These are phyloP conservation scores for Busseola fusca DNA, from an alignment of 2,888 invertebrate species.

Conservation along the genomic window DNA sequence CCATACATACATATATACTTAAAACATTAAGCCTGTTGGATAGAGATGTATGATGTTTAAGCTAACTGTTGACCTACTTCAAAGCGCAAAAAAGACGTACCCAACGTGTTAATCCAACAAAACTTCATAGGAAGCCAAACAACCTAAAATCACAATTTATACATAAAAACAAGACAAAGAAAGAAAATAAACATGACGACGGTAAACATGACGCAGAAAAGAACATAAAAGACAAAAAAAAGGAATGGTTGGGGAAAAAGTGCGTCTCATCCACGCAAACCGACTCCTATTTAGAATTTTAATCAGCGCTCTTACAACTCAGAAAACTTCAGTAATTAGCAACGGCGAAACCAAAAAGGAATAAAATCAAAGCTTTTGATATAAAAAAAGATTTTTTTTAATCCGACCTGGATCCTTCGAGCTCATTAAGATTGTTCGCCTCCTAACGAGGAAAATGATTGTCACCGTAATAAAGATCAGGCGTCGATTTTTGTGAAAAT, in stretches of 20 bases:
- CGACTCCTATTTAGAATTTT: constrained; percentile 32
- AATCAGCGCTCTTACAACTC: constrained; percentile 40
- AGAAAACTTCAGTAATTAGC: constrained; percentile 59
- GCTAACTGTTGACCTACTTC: not conserved
- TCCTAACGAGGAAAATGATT: constrained; percentile 52
- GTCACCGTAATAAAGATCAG: constrained; percentile 49
- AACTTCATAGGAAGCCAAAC: not conserved
- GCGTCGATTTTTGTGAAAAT: constrained; percentile 50
- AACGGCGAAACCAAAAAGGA: constrained; percentile 41
- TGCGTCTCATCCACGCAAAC: too few relatives aligned
- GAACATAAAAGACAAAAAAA: too few relatives aligned
- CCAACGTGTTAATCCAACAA: not conserved
- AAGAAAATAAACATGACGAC: too few relatives aligned
- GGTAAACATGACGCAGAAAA: too few relatives aligned
- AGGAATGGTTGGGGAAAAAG: too few relatives aligned
- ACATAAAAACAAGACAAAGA: constrained; percentile 6
- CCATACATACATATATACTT: too few relatives aligned
- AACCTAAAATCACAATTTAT: not conserved
- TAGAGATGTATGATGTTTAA: too few relatives aligned
- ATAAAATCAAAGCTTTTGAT: constrained; percentile 42
- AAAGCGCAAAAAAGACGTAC: not conserved
- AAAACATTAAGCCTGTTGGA: too few relatives aligned
- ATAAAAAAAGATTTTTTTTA: constrained; percentile 49
- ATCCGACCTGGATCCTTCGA: constrained; percentile 47
- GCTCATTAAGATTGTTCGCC: constrained; percentile 61